phyloP scores from a whole-genome alignment of 2,797 vertebrate genomes.

The Triplophysa yarkandensis region DNA sequence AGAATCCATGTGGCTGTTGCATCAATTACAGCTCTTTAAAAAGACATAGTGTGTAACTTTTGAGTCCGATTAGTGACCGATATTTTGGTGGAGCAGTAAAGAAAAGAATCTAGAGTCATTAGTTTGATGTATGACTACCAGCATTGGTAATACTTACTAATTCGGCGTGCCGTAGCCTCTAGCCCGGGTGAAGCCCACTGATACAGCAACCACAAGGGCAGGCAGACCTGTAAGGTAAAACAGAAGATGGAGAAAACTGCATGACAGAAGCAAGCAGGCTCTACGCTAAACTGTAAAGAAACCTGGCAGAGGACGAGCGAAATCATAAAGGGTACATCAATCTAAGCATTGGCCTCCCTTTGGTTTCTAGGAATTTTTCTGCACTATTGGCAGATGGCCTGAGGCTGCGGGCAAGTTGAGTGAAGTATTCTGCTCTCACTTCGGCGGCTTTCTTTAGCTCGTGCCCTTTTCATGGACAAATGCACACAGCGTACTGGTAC shows the following conservation, averaged over 20 bases:
- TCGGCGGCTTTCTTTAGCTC: constrained; percentile 17
- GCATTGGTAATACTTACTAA: constrained; percentile 84
- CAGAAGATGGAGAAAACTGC: not conserved
- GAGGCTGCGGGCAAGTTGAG: not conserved
- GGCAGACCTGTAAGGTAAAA: constrained; percentile 83
- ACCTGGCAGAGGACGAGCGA: not conserved
- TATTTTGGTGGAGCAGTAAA: constrained; percentile 24
- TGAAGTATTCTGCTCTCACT: constrained; percentile 16
- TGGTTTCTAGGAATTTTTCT: not conserved
- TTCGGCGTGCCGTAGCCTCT: constrained; percentile 95
- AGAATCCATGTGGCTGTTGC: constrained; percentile 35
- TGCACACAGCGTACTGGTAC: constrained; percentile 25
- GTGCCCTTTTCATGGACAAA: constrained; percentile 38
- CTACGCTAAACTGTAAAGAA: not conserved
- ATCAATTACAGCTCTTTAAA: constrained; percentile 39
- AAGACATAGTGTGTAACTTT: constrained; percentile 37
- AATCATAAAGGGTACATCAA: not conserved
- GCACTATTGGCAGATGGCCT: constrained; percentile 4
- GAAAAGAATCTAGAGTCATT: constrained; percentile 3
- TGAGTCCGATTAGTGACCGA: constrained; percentile 40
- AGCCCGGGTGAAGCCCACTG: constrained; percentile 95
- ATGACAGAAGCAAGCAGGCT: constrained; percentile 15
- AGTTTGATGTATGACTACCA: not conserved
- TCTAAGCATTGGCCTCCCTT: not conserved
- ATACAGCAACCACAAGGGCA: constrained; percentile 95